Conservation (phyloP, 2,888 invertebrate genomes). For the Xanthia icteritia region DNA sequence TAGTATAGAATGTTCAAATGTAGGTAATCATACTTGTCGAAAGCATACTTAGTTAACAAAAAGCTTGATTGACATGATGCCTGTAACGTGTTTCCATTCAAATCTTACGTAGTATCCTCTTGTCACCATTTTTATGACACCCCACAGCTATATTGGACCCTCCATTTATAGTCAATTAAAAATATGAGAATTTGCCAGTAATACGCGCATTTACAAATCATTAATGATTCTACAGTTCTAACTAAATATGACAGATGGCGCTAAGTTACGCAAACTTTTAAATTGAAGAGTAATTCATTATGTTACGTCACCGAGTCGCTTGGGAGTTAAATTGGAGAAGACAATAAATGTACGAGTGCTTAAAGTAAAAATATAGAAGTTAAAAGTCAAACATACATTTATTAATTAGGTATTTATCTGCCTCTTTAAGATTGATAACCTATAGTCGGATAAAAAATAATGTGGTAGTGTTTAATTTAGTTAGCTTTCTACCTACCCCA, state of each 20-base stretch:
- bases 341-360: neutral
- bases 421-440: neutral
- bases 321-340: neutral
- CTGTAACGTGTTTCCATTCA: neutral
- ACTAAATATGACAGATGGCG: slow-evolving; percentile 37
- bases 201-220: slow-evolving; percentile 1
- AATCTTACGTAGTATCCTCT: no score
- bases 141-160: neutral
- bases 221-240: slow-evolving; percentile 14
- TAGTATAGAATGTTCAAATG: neutral
- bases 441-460: neutral
- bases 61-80: neutral
- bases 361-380: neutral
- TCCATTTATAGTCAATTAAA: neutral
- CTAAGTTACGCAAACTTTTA: slow-evolving; percentile 15
- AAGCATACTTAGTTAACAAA: neutral
- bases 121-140: neutral
- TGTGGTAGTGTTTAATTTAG: neutral
- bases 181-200: neutral
- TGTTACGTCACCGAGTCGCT: neutral
- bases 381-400: neutral
- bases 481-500: neutral
- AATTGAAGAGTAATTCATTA: slow-evolving; percentile 35
- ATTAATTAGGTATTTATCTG: neutral
- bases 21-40: neutral